Conservation (phyloP, 1,140 invertebrate species). For the Megathymus violae region DNA sequence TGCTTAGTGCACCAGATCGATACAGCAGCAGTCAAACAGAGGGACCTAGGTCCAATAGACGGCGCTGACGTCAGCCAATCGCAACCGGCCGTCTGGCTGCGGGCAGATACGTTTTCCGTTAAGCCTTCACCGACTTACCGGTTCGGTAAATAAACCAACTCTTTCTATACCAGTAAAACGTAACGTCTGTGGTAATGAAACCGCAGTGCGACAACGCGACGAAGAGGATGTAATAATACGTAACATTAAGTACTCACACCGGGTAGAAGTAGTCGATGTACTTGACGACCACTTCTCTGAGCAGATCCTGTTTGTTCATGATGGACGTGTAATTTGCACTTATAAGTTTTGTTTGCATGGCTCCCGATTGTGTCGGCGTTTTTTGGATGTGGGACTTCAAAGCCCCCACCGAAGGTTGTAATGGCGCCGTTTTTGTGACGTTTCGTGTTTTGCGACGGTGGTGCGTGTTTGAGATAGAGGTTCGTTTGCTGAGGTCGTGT, state of each 20-base stretch:
- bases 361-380: conserved; percentile 60
- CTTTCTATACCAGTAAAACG: conserved; percentile 34
- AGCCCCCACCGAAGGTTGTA: conserved; percentile 61
- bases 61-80: conserved; percentile 75
- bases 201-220: conserved; percentile 55
- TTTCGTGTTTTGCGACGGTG: conserved; percentile 53
- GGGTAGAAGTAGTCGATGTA: conserved; percentile 87
- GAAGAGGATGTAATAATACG: conserved; percentile 46
- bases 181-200: conserved; percentile 20
- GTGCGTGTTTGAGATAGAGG: conserved; percentile 65
- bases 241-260: conserved; percentile 82
- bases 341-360: conserved; percentile 84
- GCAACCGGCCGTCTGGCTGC: conserved; percentile 62
- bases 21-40: conserved; percentile 69
- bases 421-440: conserved; percentile 65
- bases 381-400: conserved; percentile 59
- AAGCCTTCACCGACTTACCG: conserved; percentile 79
- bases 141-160: conserved; percentile 64
- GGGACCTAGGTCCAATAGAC: conserved; percentile 68
- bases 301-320: conserved; percentile 86
- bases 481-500: conserved; percentile 47
- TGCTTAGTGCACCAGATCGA: conserved; percentile 74
- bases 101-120: conserved; percentile 62
- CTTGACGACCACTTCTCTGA: conserved; percentile 86
- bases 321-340: conserved; percentile 85